A percentile compares a stretch with the other conserved stretches of the same genome.
Evolutionary conservation across 2,113 vertebrate genomes (phyloP).

Genomic region (Rhodinocichla rosea): DNA sequence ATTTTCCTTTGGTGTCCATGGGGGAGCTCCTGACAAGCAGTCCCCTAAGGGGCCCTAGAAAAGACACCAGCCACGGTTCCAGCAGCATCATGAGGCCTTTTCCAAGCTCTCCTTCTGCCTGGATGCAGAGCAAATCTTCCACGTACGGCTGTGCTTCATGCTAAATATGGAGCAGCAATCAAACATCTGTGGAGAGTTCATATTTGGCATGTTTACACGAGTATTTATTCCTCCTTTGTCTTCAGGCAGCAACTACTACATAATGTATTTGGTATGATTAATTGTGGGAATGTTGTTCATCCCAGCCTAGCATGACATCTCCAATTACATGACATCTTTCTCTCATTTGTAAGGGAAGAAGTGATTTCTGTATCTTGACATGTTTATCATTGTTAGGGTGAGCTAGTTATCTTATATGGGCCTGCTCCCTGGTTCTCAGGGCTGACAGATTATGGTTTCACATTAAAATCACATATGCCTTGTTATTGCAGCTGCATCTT

Average conservation of each 20-base stretch:
- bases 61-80: not conserved
- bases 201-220: not conserved
- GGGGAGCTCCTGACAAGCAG: not conserved
- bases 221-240: slow-evolving; percentile 51
- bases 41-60: not conserved
- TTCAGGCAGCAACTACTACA: slow-evolving; percentile 49
- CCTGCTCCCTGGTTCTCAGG: slow-evolving; percentile 28
- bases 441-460: slow-evolving; percentile 37
- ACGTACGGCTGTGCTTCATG: not conserved
- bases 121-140: not conserved
- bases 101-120: not conserved
- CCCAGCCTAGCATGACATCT: slow-evolving; percentile 36
- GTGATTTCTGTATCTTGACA: slow-evolving; percentile 41
- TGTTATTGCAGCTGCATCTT: slow-evolving; percentile 58
- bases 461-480: slow-evolving; percentile 46
- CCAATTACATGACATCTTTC: slow-evolving; percentile 37
- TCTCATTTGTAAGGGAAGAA: slow-evolving; percentile 43
- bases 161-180: slow-evolving; percentile 21
- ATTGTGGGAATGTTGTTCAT: slow-evolving; percentile 52
- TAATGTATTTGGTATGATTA: slow-evolving; percentile 42
- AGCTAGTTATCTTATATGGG: slow-evolving; percentile 21
- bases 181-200: slow-evolving; percentile 10
- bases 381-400: slow-evolving; percentile 33
- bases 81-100: not conserved
- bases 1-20: not conserved